Evolutionary conservation across 2,888 invertebrate genomes (phyloP).

Genomic region (Cactoblastis cactorum): DNA sequence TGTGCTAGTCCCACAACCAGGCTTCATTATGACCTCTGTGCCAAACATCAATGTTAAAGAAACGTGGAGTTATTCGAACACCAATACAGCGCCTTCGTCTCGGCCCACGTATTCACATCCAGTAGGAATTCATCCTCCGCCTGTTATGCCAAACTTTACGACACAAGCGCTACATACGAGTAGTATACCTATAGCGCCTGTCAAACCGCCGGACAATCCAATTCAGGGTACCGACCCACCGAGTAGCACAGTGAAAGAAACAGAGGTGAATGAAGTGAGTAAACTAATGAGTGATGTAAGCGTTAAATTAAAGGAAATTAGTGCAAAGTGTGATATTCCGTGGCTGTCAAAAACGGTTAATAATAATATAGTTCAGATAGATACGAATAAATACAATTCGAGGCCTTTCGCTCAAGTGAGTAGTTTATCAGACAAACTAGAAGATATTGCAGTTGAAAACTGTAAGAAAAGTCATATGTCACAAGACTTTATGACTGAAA

Average conservation of each 20-base stretch:
- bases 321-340: conserved; percentile 67
- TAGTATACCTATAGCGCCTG: conserved; percentile 71
- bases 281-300: neutral
- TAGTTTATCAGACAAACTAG: conserved; percentile 56
- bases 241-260: conserved; percentile 68
- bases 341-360: conserved; percentile 74
- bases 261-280: conserved; percentile 45
- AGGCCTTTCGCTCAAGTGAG: conserved; percentile 69
- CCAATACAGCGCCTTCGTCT: conserved; percentile 47
- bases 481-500: conserved; percentile 26
- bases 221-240: conserved; percentile 72
- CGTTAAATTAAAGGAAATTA: conserved; percentile 21
- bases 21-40: conserved; percentile 75
- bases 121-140: conserved; percentile 59
- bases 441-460: conserved; percentile 41
- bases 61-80: conserved; percentile 65
- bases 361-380: conserved; percentile 64
- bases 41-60: conserved; percentile 75
- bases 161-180: conserved; percentile 59
- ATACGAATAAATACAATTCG: conserved; percentile 53
- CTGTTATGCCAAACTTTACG: conserved; percentile 56
- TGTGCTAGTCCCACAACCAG: conserved; percentile 67
- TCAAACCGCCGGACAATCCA: conserved; percentile 71
- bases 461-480: conserved; percentile 24
- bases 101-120: conserved; percentile 58